These are phyloP conservation scores for Encarsia formosa DNA, from an alignment of 2,888 invertebrate species.

Conservation along the genomic window DNA sequence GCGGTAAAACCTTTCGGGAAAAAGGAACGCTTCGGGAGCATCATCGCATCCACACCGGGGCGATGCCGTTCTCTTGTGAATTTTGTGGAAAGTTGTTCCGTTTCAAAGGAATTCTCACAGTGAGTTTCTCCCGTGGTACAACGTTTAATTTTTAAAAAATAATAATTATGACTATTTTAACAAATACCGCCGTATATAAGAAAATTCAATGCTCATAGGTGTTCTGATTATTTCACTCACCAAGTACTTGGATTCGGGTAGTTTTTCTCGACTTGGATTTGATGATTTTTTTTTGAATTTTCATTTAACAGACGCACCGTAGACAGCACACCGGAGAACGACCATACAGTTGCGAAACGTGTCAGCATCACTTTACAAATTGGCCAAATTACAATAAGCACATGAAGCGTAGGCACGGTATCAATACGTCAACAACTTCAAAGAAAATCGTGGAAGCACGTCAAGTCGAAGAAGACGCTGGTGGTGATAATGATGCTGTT, in stretches of 20 bases:
- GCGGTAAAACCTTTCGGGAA: conserved; percentile 62
- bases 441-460: too few relatives aligned
- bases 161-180: too few relatives aligned
- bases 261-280: too few relatives aligned
- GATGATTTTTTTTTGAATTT: background rate
- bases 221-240: too few relatives aligned
- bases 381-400: conserved; percentile 83
- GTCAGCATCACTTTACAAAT: conserved; percentile 72
- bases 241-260: too few relatives aligned
- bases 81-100: conserved; percentile 72
- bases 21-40: conserved; percentile 71
- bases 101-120: conserved; percentile 71
- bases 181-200: too few relatives aligned
- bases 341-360: conserved; percentile 70
- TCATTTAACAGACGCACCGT: conserved; percentile 58
- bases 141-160: conserved; percentile 1
- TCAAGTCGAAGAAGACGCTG: too few relatives aligned
- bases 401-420: conserved; percentile 71
- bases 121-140: conserved; percentile 43
- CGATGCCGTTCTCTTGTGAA: conserved; percentile 73
- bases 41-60: conserved; percentile 72
- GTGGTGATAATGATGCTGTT: too few relatives aligned
- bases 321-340: conserved; percentile 65
- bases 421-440: conserved; percentile 59
- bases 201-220: too few relatives aligned